Conservation (phyloP, 92 coral and sea anemone species). For the Zoanthus sociatus region DNA sequence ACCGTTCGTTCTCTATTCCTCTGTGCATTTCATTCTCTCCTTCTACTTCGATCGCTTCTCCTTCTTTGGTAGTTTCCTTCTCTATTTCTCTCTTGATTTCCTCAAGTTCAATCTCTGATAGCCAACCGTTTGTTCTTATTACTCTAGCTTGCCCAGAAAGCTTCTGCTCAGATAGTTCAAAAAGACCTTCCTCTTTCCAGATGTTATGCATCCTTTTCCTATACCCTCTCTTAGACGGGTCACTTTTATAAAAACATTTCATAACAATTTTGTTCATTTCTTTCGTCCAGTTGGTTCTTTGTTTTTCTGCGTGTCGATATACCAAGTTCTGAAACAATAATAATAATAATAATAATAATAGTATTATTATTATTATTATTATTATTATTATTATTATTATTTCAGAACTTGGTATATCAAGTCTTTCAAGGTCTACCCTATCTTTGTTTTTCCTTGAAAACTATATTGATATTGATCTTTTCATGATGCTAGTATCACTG, state of each 20-base stretch:
- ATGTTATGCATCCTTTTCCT: conserved; percentile 29
- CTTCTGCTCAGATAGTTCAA: conserved; percentile 48
- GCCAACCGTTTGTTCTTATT: conserved; percentile 41
- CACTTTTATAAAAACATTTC: conserved; percentile 33
- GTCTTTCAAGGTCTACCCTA: no score
- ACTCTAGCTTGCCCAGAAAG: conserved; percentile 47
- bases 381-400: no score
- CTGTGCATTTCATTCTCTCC: conserved; percentile 13
- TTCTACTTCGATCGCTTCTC: conserved; percentile 7
- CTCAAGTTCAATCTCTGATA: conserved; percentile 46
- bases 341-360: no score
- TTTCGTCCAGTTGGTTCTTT: conserved; percentile 12
- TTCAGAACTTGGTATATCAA: no score
- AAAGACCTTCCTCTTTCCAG: conserved; percentile 32
- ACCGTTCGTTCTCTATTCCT: conserved; percentile 14
- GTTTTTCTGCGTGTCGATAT: conserved; percentile 25
- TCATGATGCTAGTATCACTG: no score
- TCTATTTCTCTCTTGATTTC: conserved; percentile 8
- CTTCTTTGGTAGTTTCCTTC: conserved; percentile 10
- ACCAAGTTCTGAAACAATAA: no score
- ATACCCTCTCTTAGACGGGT: conserved; percentile 26
- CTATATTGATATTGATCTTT: no score
- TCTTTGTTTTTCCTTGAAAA: no score
- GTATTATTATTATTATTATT: no score
- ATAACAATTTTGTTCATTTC: conserved; percentile 31